Evolutionary conservation across 2,797 vertebrate genomes (phyloP).

Genomic region (Sphaeramia orbicularis): DNA sequence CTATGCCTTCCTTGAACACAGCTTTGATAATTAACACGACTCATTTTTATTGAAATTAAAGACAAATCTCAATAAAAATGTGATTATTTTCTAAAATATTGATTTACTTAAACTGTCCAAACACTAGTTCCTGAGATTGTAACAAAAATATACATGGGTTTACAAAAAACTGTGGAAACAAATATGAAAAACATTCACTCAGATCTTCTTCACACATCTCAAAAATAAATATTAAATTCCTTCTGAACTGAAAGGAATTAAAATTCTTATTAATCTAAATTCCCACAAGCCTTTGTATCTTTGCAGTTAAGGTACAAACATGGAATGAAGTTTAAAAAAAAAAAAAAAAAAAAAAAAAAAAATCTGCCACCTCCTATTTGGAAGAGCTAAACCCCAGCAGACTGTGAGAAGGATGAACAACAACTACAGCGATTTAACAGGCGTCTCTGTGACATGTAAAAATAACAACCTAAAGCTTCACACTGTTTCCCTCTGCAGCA

Average conservation of each 20-base stretch:
- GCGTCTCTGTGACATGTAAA: background rate
- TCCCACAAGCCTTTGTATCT: background rate
- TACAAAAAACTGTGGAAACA: no score
- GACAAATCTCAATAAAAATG: no score
- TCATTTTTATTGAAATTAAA: no score
- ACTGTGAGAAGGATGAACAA: background rate
- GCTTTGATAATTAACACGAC: no score
- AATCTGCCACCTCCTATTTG: conserved; percentile 11
- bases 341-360: background rate
- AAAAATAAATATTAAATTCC: conserved; percentile 13
- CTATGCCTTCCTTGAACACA: no score
- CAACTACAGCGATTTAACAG: conserved; percentile 2
- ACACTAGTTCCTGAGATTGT: no score
- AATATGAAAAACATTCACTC: no score
- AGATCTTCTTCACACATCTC: no score
- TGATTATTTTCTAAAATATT: no score
- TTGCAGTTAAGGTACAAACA: background rate
- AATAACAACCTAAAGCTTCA: background rate
- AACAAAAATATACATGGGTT: no score
- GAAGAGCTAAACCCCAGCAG: conserved; percentile 2
- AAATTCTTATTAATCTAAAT: background rate
- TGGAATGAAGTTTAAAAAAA: no score
- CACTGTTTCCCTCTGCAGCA: background rate
- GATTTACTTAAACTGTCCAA: no score
- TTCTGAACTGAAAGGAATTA: background rate